Conservation (phyloP, 2,888 invertebrate genomes). For the Lasius fuliginosus region DNA sequence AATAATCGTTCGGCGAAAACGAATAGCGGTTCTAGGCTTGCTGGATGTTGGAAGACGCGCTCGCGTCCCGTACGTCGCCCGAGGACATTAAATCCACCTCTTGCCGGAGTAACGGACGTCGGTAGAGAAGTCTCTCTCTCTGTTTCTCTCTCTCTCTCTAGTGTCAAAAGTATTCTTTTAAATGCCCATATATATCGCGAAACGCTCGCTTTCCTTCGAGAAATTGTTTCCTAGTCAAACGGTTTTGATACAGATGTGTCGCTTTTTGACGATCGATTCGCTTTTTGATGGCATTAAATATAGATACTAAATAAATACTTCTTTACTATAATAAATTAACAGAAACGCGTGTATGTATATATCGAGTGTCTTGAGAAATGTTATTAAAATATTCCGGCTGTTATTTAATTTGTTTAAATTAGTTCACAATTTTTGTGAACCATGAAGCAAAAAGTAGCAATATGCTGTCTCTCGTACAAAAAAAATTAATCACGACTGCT, state of each 20-base stretch:
- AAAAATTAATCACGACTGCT: constrained; percentile 3
- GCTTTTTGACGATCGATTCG: background rate
- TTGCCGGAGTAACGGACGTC: constrained; percentile 29
- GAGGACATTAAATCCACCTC: constrained; percentile 8
- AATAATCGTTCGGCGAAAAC: constrained; percentile 33
- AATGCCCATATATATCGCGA: background rate
- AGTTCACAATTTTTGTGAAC: background rate
- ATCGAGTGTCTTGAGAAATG: background rate
- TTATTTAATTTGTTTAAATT: background rate
- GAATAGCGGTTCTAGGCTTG: constrained; percentile 45
- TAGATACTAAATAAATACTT: background rate
- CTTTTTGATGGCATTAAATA: background rate
- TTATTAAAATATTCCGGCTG: background rate
- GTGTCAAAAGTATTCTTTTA: constrained; percentile 25
- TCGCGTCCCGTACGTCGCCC: constrained; percentile 24
- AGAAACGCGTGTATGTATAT: background rate
- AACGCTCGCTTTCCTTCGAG: background rate
- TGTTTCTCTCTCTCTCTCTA: background rate
- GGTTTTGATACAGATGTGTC: background rate
- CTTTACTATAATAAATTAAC: background rate
- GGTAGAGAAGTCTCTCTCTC: background rate
- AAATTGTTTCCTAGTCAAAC: too few relatives aligned
- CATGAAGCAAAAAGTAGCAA: background rate
- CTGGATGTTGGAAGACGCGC: constrained; percentile 19
- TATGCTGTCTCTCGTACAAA: background rate